These are phyloP conservation scores for Ladona fulva DNA, from an alignment of 1,140 invertebrate genomes.

Conservation along the genomic window DNA sequence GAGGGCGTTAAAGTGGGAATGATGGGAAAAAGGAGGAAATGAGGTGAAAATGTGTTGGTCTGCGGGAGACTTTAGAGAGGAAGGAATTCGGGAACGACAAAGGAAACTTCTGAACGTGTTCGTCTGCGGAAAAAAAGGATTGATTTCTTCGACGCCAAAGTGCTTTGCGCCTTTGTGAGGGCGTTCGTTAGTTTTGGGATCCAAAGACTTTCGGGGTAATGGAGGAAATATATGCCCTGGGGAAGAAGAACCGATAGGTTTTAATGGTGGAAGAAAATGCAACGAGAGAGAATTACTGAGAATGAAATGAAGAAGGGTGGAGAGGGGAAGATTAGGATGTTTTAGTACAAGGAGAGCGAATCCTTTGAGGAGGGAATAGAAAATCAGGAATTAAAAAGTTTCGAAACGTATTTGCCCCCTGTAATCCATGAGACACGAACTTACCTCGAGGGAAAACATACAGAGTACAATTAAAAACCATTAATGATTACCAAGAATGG, in stretches of 20 bases:
- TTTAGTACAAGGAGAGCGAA: background rate
- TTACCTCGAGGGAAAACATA: too few species aligned
- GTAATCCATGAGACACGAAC: too few species aligned
- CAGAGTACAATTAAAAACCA: too few species aligned
- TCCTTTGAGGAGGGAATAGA: background rate
- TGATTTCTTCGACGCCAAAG: background rate
- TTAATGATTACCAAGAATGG: too few species aligned
- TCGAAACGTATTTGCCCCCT: too few species aligned
- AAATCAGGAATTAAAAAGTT: too few species aligned
- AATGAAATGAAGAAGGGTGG: background rate
- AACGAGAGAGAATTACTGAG: background rate
- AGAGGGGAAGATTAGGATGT: background rate
- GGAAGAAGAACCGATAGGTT: background rate
- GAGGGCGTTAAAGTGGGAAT: background rate
- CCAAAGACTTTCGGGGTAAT: background rate
- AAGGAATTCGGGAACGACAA: background rate
- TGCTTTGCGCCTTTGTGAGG: background rate
- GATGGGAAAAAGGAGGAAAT: background rate
- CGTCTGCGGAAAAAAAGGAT: background rate
- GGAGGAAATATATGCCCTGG: background rate
- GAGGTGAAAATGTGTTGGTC: background rate
- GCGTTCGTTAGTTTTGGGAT: background rate
- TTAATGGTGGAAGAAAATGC: background rate
- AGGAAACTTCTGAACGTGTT: background rate
- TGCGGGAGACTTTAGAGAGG: background rate